Evolutionary conservation across 2,888 invertebrate genomes (phyloP), one percentile per base, ranked within the genome.

Genomic region (Diachrysia chrysitis): DNA sequence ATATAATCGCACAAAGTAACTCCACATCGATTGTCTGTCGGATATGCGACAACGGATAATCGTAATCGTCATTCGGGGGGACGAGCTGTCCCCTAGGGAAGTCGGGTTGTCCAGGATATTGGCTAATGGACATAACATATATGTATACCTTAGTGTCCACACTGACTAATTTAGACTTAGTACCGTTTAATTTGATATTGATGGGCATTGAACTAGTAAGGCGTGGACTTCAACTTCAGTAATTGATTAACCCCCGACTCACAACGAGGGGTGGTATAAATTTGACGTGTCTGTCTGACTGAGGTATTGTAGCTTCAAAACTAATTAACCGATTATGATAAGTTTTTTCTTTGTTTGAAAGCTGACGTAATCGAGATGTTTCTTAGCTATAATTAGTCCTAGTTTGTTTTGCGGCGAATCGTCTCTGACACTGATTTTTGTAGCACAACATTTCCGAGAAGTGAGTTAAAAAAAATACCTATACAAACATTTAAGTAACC

Each of bases 21-120:
- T 62, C 21, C 19, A 48, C 51, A 78, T 54, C 63, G 55, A 68
- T 69, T 1, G 54, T 16, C 9, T 55, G 42, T 42, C 35, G 46
- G 29, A 32, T 59, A 55, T 54, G 63, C 16, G 25, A 54, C 25
- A 63, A 14, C 42, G 23, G 29, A 53, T 61, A 57, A 79, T 69
- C 58, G 46, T 67, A 79, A 66, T 55, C 59, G 57, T 32, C 35
- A 46, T 54, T 71, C 59, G 25, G 37, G 60, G 59, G 53, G 63
- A 68, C 62, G n/a, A 58, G 66, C 56, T 42, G 71, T 69, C 79
- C 79, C 79, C 79, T 82, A 69, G 72, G 71, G 69, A 63, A 70
- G 76, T 72, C 65, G 70, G 66, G 64, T 68, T 72, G 72, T 53
- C 37, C 79, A 63, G 82, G 82, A 79, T 72, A 79, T 79, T 66